phyloP scores from a whole-genome alignment of 2,113 vertebrate genomes.

The Bungarus multicinctus region DNA sequence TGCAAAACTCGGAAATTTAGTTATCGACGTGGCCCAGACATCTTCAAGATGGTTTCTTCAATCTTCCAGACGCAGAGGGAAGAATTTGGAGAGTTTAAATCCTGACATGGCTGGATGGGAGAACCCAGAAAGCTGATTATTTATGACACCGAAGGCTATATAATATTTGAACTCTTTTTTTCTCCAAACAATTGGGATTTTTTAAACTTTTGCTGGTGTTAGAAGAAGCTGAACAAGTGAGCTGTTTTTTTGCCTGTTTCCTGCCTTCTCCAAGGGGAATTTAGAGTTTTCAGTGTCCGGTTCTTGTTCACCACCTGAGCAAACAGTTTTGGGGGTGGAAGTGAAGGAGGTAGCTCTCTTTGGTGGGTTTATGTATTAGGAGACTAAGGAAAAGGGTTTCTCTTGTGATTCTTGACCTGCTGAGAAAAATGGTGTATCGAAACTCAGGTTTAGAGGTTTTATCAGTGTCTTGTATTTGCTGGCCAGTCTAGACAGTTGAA shows the following conservation, averaged over 20 bases:
- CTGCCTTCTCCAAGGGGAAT: neutral
- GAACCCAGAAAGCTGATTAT: neutral
- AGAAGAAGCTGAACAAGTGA: neutral
- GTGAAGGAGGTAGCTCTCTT: neutral
- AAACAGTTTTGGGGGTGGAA: neutral
- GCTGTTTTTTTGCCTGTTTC: neutral
- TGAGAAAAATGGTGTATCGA: neutral
- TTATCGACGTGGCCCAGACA: neutral
- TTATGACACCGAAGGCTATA: neutral
- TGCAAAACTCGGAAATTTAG: neutral
- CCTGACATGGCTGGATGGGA: neutral
- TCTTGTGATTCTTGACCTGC: neutral
- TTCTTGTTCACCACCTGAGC: neutral
- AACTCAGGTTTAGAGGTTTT: neutral
- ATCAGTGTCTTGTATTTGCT: neutral
- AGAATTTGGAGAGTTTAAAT: neutral
- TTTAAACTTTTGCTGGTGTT: neutral
- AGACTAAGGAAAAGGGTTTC: neutral
- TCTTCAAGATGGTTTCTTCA: neutral
- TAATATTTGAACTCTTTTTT: neutral
- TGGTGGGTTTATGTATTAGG: neutral
- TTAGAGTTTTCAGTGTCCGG: neutral
- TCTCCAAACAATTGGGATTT: neutral
- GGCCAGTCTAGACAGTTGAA: neutral
- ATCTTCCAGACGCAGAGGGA: neutral